A percentile compares a stretch with the other conserved stretches of the same genome.
These are phyloP conservation scores for Notodonta dromedarius DNA, from an alignment of 2,888 invertebrate species.

Conservation along the genomic window DNA sequence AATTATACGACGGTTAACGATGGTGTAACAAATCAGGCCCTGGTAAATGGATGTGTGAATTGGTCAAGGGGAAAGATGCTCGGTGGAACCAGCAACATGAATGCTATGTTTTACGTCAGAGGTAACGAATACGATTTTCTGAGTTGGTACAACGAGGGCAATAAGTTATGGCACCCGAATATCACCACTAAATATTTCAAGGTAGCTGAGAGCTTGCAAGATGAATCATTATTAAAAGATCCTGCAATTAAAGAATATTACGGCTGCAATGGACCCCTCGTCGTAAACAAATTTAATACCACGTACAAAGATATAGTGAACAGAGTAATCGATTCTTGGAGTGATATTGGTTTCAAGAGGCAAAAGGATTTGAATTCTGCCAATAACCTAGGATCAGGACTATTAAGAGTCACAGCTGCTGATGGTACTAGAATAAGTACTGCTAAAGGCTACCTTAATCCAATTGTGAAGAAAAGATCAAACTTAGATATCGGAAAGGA, in stretches of 20 bases:
- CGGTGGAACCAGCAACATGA: constrained; percentile 1
- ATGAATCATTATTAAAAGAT: constrained; percentile 41
- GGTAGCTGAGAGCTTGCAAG: constrained; percentile 75
- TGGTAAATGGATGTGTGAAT: neutral
- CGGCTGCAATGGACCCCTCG: constrained; percentile 71
- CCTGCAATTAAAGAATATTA: constrained; percentile 48
- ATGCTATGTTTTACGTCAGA: constrained; percentile 1
- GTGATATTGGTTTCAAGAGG: constrained; percentile 68
- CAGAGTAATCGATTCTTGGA: constrained; percentile 61
- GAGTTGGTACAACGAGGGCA: neutral
- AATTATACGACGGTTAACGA: neutral
- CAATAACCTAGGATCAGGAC: constrained; percentile 72
- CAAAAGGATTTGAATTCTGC: constrained; percentile 68
- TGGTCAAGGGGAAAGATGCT: constrained; percentile 2
- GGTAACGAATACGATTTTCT: neutral
- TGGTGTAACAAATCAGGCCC: neutral
- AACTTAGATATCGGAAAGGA: constrained; percentile 26
- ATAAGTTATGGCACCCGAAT: constrained; percentile 1
- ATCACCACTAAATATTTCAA: constrained; percentile 58
- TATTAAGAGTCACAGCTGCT: constrained; percentile 69
- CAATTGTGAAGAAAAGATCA: constrained; percentile 28
- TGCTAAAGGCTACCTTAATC: constrained; percentile 82
- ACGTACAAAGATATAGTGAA: constrained; percentile 57
- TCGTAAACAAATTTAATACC: constrained; percentile 70
- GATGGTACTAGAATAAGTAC: constrained; percentile 78